phyloP scores from a whole-genome alignment of 2,888 invertebrate species.

The Eupithecia tripunctaria region DNA sequence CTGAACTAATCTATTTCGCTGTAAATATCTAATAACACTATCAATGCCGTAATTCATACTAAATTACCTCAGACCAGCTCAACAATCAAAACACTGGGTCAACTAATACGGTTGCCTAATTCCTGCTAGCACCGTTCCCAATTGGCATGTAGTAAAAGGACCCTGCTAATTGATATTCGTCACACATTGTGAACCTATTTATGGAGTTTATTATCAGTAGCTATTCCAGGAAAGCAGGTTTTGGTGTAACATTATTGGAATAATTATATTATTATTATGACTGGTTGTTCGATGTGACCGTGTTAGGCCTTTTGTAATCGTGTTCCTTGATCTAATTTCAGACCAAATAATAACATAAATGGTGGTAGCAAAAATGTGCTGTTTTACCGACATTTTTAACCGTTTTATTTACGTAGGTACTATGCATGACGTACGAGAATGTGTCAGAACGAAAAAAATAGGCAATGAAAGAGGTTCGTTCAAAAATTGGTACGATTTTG shows the following conservation, averaged over 20 bases:
- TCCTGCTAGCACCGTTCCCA: slow-evolving; percentile 6
- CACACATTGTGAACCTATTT: slow-evolving; percentile 12
- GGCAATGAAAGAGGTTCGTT: no score
- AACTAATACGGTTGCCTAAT: neutral
- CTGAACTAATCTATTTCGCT: neutral
- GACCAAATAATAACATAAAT: neutral
- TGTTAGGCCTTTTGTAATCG: neutral
- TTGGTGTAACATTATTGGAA: neutral
- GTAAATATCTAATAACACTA: neutral
- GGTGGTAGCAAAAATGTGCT: no score
- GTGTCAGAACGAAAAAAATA: no score
- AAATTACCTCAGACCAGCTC: neutral
- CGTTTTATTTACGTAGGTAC: no score
- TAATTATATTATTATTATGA: neutral
- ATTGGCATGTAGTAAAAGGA: slow-evolving; percentile 19
- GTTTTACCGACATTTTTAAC: no score
- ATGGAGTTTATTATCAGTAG: slow-evolving; percentile 1
- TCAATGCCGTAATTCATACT: neutral
- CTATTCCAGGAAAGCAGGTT: neutral
- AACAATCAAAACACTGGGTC: slow-evolving; percentile 6
- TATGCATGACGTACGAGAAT: no score
- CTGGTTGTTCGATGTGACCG: neutral
- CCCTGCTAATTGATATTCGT: slow-evolving; percentile 25
- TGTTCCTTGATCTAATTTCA: neutral
- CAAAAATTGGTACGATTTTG: no score